These are phyloP conservation scores for Trogon melanurus DNA, from an alignment of 2,113 vertebrate genomes.

Conservation along the genomic window DNA sequence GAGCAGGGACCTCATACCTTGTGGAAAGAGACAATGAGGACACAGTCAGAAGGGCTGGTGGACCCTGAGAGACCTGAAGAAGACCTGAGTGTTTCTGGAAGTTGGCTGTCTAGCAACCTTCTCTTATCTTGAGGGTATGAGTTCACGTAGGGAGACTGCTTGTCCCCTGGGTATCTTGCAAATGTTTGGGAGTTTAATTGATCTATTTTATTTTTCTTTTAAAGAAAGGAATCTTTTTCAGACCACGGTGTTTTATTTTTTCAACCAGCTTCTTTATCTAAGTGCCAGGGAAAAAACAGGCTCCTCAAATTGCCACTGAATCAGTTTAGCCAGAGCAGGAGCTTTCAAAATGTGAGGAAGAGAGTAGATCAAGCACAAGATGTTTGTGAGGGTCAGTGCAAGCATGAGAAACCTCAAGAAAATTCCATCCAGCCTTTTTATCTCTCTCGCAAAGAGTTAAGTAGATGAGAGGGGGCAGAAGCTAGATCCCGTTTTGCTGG, in stretches of 20 bases:
- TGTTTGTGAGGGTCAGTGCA: background rate
- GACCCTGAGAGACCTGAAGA: background rate
- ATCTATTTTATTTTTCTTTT: background rate
- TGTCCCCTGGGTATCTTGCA: background rate
- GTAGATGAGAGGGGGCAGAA: background rate
- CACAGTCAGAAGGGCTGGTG: background rate
- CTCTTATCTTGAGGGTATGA: background rate
- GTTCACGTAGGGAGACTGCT: background rate
- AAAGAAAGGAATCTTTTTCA: background rate
- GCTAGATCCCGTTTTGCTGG: background rate
- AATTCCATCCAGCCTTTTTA: background rate
- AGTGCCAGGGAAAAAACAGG: background rate
- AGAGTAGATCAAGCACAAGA: background rate
- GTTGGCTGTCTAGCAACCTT: background rate
- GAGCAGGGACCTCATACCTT: background rate
- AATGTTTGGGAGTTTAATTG: background rate
- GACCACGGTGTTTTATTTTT: background rate
- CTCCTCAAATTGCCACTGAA: background rate
- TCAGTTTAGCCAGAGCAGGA: background rate
- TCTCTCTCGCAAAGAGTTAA: background rate
- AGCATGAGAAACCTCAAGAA: background rate
- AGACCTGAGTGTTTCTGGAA: background rate
- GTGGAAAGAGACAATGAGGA: background rate
- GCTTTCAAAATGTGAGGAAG: background rate
- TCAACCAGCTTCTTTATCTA: background rate